Evolutionary conservation across 2,113 vertebrate genomes (phyloP), one percentile per base, ranked within the genome.

Genomic region (Eira barbara): DNA sequence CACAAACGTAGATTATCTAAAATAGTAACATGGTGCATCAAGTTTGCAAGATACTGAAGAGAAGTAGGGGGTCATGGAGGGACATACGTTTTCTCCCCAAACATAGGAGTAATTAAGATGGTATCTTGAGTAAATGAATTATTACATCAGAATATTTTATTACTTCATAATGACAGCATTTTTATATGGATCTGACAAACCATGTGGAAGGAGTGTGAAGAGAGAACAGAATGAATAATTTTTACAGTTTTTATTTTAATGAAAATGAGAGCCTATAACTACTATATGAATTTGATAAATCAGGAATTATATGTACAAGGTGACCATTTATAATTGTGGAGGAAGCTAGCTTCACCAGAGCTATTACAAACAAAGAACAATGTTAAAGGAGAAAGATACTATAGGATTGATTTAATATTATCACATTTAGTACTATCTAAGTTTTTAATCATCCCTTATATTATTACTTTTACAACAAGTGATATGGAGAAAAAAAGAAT

Each of bases 1-100:
- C 83, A 34, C 8, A 71, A 61, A 39, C 11, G 11, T 52, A 63
- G 21, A 82, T 39, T 95, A 74, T 86, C 78, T 95, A 83, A 80
- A 45, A 81, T 18, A 82, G 79, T 65, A 69, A 65, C 25, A 36
- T 59, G 52, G 6, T 10, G 12, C 39, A 27, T 39, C 81, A 80
- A 73, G 3, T 55, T 94, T 81, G 39, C 23, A 82, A 93, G 12
- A 49, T 52, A 79, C 6, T 89, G 23, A 96, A 47, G 5, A 57
- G 0, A 42, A 3, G 11, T 52, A 5, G n/a, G 27, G 13, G 7
- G n/a, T 65, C 27, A 36, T 36, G 1, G 14, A 81, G 1, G 17
- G 8, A 7, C 31, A 86, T 4, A n/a, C 0, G 17, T 93, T 78
- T 95, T 95, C 20, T 91, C 57, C 76, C 34, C n/a, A 63, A 45